phyloP scores from a whole-genome alignment of 2,113 vertebrate species.

The Isichthys henryi region DNA sequence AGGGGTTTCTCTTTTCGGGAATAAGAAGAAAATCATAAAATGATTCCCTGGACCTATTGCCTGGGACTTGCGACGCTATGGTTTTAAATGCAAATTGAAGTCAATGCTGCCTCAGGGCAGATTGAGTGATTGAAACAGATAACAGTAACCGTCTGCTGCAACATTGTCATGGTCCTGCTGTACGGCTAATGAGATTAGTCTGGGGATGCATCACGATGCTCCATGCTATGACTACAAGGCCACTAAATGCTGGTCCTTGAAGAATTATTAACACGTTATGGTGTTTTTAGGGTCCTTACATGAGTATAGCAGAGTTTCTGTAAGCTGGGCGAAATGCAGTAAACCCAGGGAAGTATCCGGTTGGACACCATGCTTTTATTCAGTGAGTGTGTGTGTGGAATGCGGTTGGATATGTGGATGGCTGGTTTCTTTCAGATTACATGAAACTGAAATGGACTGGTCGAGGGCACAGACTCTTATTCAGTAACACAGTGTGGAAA shows the following conservation, averaged over 20 bases:
- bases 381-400: neutral
- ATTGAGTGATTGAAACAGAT: conserved; percentile 14
- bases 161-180: conserved; percentile 11
- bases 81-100: conserved; percentile 16
- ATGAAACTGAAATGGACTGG: neutral
- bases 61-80: neutral
- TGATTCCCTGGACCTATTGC: conserved; percentile 9
- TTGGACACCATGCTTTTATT: neutral
- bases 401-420: neutral
- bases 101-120: conserved; percentile 7
- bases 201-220: neutral
- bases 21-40: neutral
- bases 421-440: neutral
- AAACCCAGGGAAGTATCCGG: neutral
- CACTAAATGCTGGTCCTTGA: neutral
- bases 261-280: conserved; percentile 10
- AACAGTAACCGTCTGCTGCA: neutral
- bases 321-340: neutral
- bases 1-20: neutral
- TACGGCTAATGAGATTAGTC: conserved; percentile 12
- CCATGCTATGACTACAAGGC: neutral
- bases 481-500: neutral
- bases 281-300: neutral
- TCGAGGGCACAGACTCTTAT: neutral
- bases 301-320: neutral